Evolutionary conservation across 2,797 vertebrate genomes (phyloP).

Genomic region (Danionella dracula): DNA sequence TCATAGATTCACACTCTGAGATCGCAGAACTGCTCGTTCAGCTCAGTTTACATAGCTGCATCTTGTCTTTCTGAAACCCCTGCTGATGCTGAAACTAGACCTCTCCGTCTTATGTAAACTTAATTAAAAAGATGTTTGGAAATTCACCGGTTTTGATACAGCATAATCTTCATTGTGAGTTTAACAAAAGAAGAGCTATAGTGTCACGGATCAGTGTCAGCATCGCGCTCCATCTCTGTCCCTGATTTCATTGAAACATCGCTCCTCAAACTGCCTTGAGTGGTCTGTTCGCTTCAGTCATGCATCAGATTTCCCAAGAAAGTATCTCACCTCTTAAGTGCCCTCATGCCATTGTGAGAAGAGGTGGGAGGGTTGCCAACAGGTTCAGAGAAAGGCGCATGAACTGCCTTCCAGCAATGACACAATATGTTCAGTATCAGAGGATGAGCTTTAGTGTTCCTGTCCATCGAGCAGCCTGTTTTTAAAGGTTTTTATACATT

Average conservation of each 20-base stretch:
- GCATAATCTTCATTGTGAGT: slow-evolving; percentile 22
- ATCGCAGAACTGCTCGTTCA: slow-evolving; percentile 1
- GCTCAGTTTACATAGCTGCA: slow-evolving; percentile 36
- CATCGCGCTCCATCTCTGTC: slow-evolving; percentile 4
- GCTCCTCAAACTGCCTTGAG: slow-evolving; percentile 15
- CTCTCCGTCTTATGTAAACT: slow-evolving; percentile 49
- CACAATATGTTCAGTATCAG: neutral
- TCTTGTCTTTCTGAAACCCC: slow-evolving; percentile 19
- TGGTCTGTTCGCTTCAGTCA: neutral
- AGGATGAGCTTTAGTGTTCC: neutral
- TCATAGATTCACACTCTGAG: slow-evolving; percentile 30
- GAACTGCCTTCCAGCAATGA: slow-evolving; percentile 1
- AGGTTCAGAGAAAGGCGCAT: neutral
- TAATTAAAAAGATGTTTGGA: slow-evolving; percentile 49
- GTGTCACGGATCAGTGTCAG: slow-evolving; percentile 43
- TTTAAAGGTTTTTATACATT: neutral
- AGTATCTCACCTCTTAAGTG: slow-evolving; percentile 15
- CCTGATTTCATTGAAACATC: slow-evolving; percentile 5
- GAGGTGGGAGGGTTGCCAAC: neutral
- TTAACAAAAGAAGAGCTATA: slow-evolving; percentile 52
- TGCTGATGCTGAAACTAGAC: slow-evolving; percentile 39
- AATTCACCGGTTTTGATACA: slow-evolving; percentile 50
- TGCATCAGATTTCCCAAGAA: slow-evolving; percentile 25
- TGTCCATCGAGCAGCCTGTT: neutral
- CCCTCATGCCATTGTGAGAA: neutral